Percentiles rank a stretch among this genome's conserved stretches.
Evolutionary conservation across 2,797 vertebrate genomes (phyloP).

Genomic region (Acridotheres tristis): DNA sequence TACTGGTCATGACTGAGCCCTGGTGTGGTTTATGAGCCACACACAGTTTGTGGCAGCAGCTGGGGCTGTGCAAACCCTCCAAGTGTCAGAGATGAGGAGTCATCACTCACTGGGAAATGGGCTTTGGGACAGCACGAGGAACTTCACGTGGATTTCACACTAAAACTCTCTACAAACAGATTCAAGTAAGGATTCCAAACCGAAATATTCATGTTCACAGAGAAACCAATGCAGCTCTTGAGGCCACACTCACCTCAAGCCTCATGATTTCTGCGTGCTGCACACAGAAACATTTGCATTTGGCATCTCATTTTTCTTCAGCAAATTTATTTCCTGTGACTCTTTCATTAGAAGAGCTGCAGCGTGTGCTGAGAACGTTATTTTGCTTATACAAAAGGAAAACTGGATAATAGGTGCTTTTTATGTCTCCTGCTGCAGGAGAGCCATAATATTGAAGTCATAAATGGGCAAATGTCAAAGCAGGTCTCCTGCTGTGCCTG

Average conservation of each 20-base stretch:
- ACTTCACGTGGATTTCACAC: neutral
- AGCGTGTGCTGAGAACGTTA: neutral
- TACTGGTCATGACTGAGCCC: neutral
- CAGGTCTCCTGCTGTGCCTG: constrained; percentile 12
- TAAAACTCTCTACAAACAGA: neutral
- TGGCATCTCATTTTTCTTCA: constrained; percentile 11
- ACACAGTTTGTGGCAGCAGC: neutral
- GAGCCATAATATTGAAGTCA: constrained; percentile 45
- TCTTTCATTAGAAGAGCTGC: neutral
- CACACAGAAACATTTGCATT: neutral
- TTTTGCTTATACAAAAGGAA: constrained; percentile 15
- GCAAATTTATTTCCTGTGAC: neutral
- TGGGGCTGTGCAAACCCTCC: neutral
- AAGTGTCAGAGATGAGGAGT: neutral
- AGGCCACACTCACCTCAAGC: neutral
- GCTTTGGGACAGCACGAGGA: neutral
- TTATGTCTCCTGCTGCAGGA: constrained; percentile 25
- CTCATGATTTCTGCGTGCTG: neutral
- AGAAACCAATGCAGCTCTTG: neutral
- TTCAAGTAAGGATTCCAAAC: neutral
- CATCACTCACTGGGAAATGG: neutral
- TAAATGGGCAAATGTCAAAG: constrained; percentile 59
- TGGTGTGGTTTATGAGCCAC: neutral
- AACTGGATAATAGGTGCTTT: constrained; percentile 39
- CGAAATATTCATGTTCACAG: neutral